Percentiles rank a stretch among this genome's conserved stretches.
These are phyloP conservation scores for Tonatia bakeri DNA, from an alignment of 2,113 vertebrate genomes.

Conservation along the genomic window DNA sequence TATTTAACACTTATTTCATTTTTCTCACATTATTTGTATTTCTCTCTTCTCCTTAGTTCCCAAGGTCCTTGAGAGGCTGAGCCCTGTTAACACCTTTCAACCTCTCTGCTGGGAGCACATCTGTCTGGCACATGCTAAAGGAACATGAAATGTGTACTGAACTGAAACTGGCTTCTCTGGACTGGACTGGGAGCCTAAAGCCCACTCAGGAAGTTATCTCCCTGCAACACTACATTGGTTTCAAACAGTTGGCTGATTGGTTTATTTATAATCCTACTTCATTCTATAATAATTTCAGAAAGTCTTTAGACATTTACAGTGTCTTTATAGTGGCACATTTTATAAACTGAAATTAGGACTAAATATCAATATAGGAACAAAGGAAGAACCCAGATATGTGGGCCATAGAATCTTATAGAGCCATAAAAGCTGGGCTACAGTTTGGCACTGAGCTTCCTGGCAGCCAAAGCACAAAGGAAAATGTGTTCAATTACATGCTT, in stretches of 20 bases:
- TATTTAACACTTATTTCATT: background rate
- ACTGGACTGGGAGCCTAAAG: background rate
- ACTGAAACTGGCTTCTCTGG: background rate
- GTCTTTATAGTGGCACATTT: background rate
- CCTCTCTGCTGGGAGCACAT: background rate
- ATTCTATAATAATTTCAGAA: background rate
- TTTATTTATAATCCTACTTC: background rate
- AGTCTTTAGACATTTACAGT: background rate
- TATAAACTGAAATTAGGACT: background rate
- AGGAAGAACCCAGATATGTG: background rate
- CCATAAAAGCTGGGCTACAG: background rate
- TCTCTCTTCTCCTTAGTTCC: background rate
- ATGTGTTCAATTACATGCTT: slow-evolving; percentile 5
- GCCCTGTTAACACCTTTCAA: background rate
- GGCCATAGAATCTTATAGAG: background rate
- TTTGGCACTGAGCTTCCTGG: slow-evolving; percentile 13
- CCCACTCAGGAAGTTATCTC: background rate
- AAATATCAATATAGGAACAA: background rate
- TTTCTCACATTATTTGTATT: background rate
- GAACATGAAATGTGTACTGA: background rate
- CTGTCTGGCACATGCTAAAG: background rate
- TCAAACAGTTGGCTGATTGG: background rate
- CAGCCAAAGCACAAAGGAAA: slow-evolving; percentile 49
- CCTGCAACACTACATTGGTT: background rate
- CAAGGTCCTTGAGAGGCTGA: background rate